phyloP scores from a whole-genome alignment of 92 coral and sea anemone species.

The Phenganax marumi region DNA sequence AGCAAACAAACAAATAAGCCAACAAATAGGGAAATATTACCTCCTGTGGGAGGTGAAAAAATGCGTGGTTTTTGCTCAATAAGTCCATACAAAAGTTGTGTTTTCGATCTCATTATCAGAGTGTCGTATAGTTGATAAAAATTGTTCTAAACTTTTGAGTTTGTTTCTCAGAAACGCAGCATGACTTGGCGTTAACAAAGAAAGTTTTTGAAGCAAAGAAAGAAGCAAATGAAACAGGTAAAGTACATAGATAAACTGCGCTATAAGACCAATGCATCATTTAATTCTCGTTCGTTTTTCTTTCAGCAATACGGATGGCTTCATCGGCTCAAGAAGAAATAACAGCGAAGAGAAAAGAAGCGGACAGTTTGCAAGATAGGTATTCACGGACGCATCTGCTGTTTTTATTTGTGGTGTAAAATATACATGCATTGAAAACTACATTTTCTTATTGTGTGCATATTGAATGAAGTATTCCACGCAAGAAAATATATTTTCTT shows the following conservation, averaged over 20 bases:
- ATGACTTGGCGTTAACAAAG: slow-evolving; percentile 81
- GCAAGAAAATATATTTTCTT: background rate
- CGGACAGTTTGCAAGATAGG: slow-evolving; percentile 81
- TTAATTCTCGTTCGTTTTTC: no score
- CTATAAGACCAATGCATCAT: no score
- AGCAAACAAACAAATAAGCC: no score
- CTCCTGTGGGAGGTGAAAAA: no score
- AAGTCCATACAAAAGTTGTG: no score
- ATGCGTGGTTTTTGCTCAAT: no score
- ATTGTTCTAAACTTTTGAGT: background rate
- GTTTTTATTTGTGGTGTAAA: background rate
- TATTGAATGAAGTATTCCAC: background rate
- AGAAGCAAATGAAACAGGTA: slow-evolving; percentile 91
- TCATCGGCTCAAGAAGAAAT: slow-evolving; percentile 82
- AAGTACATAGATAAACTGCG: background rate
- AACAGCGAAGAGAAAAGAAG: slow-evolving; percentile 85
- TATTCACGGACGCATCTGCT: slow-evolving; percentile 11
- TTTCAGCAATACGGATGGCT: slow-evolving; percentile 79
- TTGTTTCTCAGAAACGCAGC: slow-evolving; percentile 71
- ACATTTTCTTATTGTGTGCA: background rate
- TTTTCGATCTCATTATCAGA: no score
- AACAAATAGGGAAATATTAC: no score
- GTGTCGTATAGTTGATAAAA: background rate
- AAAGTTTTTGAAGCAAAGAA: slow-evolving; percentile 84
- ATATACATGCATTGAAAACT: background rate